Conservation (phyloP, 2,888 invertebrate genomes). For the Cabera pusaria region DNA sequence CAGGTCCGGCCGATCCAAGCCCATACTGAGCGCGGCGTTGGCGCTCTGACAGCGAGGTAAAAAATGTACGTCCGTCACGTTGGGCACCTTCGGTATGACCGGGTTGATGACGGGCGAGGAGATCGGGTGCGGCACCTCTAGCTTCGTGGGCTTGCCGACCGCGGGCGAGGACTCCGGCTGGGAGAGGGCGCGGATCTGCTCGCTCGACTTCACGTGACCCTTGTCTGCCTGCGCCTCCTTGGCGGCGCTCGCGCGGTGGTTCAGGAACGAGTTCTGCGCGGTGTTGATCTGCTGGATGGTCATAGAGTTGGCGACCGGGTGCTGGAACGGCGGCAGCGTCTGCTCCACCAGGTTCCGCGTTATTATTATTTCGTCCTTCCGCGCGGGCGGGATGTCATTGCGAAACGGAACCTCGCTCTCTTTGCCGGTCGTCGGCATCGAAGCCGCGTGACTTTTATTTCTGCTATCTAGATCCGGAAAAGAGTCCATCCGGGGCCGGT, state of each 20-base stretch:
- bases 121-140: slow-evolving; percentile 77
- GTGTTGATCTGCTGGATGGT: slow-evolving; percentile 72
- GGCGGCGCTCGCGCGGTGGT: slow-evolving; percentile 57
- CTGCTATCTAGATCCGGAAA: slow-evolving; percentile 62
- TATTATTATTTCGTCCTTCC: slow-evolving; percentile 72
- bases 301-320: slow-evolving; percentile 66
- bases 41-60: slow-evolving; percentile 77
- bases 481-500: slow-evolving; percentile 61
- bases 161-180: slow-evolving; percentile 58
- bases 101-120: slow-evolving; percentile 76
- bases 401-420: slow-evolving; percentile 66
- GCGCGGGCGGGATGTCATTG: slow-evolving; percentile 53
- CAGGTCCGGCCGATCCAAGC: slow-evolving; percentile 65
- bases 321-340: slow-evolving; percentile 60
- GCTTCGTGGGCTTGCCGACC: slow-evolving; percentile 62
- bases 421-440: slow-evolving; percentile 52
- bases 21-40: slow-evolving; percentile 67
- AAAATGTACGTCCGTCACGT: slow-evolving; percentile 67
- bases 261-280: slow-evolving; percentile 63
- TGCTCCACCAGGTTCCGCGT: slow-evolving; percentile 67
- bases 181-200: slow-evolving; percentile 54
- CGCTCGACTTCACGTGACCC: slow-evolving; percentile 55
- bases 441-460: slow-evolving; percentile 53
- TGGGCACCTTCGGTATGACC: slow-evolving; percentile 72
- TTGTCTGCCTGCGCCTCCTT: slow-evolving; percentile 77